Evolutionary conservation across 2,888 invertebrate genomes (phyloP).

Genomic region (Thereva unica): DNA sequence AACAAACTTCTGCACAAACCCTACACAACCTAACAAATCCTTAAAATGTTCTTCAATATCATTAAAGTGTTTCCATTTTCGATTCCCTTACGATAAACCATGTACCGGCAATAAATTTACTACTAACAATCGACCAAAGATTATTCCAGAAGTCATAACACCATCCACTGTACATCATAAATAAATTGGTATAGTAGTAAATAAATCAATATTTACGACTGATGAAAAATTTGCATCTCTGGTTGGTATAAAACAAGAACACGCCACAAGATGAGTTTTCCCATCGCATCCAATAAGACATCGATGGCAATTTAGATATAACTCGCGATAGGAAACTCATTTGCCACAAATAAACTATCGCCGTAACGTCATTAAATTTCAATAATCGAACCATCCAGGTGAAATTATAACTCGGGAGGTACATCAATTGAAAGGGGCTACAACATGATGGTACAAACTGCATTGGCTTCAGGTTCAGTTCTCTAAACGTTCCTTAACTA

Average conservation of each 20-base stretch:
- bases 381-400: constrained; percentile 36
- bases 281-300: constrained; percentile 32
- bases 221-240: constrained; percentile 32
- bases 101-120: no score
- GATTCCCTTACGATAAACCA: no score
- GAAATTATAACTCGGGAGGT: constrained; percentile 36
- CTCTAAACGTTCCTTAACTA: not conserved
- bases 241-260: constrained; percentile 13
- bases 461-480: constrained; percentile 7
- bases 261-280: constrained; percentile 22
- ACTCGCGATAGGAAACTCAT: constrained; percentile 35
- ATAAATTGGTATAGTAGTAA: not conserved
- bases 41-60: no score
- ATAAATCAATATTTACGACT: constrained; percentile 33
- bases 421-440: constrained; percentile 33
- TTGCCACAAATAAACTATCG: constrained; percentile 36
- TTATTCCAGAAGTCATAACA: constrained; percentile 35
- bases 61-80: no score
- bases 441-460: constrained; percentile 28
- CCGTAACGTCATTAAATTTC: constrained; percentile 36
- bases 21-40: no score
- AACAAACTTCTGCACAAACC: no score
- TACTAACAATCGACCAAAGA: not conserved
- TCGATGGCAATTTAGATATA: constrained; percentile 37
- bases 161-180: constrained; percentile 9